Percentiles rank a stretch among this genome's conserved stretches.
phyloP scores from a whole-genome alignment of 2,113 vertebrate species.

The Corythoichthys intestinalis region DNA sequence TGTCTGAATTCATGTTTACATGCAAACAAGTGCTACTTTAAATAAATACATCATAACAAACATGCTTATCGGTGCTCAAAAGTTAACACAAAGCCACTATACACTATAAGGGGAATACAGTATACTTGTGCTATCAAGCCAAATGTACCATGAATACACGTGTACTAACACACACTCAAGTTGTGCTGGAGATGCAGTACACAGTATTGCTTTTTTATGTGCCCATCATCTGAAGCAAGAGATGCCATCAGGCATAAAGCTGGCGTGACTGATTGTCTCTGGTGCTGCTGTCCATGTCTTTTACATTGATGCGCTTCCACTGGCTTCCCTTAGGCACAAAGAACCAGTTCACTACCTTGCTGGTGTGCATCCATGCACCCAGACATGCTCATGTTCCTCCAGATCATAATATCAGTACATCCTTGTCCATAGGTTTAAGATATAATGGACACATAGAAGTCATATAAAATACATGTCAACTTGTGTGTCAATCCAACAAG shows the following conservation, averaged over 20 bases:
- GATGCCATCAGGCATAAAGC: slow-evolving; percentile 42
- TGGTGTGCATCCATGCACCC: slow-evolving; percentile 1
- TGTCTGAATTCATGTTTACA: neutral
- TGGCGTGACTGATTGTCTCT: slow-evolving; percentile 54
- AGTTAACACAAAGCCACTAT: neutral
- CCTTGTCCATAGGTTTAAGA: neutral
- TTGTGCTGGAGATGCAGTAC: slow-evolving; percentile 19
- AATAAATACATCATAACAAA: neutral
- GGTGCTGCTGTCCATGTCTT: slow-evolving; percentile 46
- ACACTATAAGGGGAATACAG: neutral
- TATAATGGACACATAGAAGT: slow-evolving; percentile 2
- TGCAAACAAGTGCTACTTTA: neutral
- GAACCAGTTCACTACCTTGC: slow-evolving; percentile 17
- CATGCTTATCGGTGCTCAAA: neutral
- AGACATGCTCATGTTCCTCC: neutral
- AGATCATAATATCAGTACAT: slow-evolving; percentile 4
- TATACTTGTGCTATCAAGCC: neutral
- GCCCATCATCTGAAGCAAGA: slow-evolving; percentile 24
- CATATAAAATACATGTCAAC: slow-evolving; percentile 10
- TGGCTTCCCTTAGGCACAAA: slow-evolving; percentile 40
- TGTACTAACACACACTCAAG: slow-evolving; percentile 3
- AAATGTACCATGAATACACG: neutral
- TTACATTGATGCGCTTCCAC: slow-evolving; percentile 48
- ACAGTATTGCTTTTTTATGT: slow-evolving; percentile 23
- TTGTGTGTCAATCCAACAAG: slow-evolving; percentile 46